Evolutionary conservation across 1,140 invertebrate genomes (phyloP), one percentile per base, ranked within the genome.

Genomic region (Anoplophora glabripennis): DNA sequence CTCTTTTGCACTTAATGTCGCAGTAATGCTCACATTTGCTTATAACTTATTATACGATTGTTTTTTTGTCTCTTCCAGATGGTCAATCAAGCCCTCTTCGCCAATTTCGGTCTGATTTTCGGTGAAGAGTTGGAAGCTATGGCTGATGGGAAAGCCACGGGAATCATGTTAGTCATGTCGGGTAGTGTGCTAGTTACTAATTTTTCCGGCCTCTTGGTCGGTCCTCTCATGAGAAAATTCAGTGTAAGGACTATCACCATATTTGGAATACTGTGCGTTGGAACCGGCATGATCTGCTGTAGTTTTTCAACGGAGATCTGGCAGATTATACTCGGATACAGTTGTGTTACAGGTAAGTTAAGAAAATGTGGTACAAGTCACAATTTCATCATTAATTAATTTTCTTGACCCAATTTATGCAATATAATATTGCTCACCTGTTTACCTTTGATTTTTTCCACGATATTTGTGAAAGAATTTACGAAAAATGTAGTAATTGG

Each of bases 51-150:
- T 44, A 15, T 15, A 4, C 42, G n/a, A 18, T 17, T 42, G 11
- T 45, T 34, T 52, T 45, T 34, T 54, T 51, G 34, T 58, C 58
- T 57, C 46, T 80, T 79, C 51, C 71, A 89, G 86, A 81, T 87
- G 64, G 85, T 86, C 48, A 85, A 88, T 69, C 83, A 87, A 73
- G 87, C 86, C 1, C 80, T 89, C 67, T 79, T 88, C 53, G 87
- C 86, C 3, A 80, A 88, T 1, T 89, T 88, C 70, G 86, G 87
- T 40, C 76, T 89, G 12, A 75, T 89, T 34, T 89, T 88, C 63
- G 84, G 84, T 57, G 83, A 85, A 57, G 78, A 83, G 41, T 74
- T 89, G 35, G 74, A 80, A 54, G 76, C 80, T 1, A 81, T 89
- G 73, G 78, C 84, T 1, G 77, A 85, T 17, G 79, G 79, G n/a